Evolutionary conservation across 1,140 invertebrate genomes (phyloP).

Genomic region (Drosophila fuyamai): DNA sequence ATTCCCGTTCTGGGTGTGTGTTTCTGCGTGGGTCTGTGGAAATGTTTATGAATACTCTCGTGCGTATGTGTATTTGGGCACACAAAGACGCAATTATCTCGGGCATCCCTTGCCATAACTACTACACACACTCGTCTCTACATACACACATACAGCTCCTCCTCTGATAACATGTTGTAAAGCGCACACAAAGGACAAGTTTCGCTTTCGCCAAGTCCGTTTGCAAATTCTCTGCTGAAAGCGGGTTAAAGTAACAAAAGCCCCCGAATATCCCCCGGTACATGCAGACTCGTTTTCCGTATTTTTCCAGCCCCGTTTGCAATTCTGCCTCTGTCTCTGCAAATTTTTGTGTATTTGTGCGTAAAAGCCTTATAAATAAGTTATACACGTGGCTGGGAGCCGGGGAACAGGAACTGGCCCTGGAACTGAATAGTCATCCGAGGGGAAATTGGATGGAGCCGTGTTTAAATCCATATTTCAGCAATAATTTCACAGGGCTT

Average conservation of each 20-base stretch:
- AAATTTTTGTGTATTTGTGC: conserved; percentile 72
- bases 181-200: conserved; percentile 80
- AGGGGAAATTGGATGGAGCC: conserved; percentile 25
- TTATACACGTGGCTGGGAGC: conserved; percentile 64
- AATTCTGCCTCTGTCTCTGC: conserved; percentile 11
- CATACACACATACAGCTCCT: neutral
- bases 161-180: conserved; percentile 63
- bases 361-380: conserved; percentile 83
- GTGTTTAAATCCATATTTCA: conserved; percentile 43
- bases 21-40: conserved; percentile 10
- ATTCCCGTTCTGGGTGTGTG: neutral
- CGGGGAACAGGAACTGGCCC: conserved; percentile 28
- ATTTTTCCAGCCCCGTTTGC: conserved; percentile 32
- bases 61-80: conserved; percentile 24
- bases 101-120: conserved; percentile 32
- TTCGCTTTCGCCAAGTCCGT: conserved; percentile 71
- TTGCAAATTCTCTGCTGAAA: conserved; percentile 74
- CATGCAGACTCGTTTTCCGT: conserved; percentile 10
- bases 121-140: conserved; percentile 7
- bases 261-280: conserved; percentile 30
- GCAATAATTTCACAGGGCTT: conserved; percentile 39
- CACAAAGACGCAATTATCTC: conserved; percentile 69
- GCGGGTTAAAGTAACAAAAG: conserved; percentile 70
- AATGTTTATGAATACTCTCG: conserved; percentile 47
- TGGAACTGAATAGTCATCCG: conserved; percentile 40